Evolutionary conservation across 2,797 vertebrate genomes (phyloP), one percentile per base, ranked within the genome.

Genomic region (Manis pentadactyla): DNA sequence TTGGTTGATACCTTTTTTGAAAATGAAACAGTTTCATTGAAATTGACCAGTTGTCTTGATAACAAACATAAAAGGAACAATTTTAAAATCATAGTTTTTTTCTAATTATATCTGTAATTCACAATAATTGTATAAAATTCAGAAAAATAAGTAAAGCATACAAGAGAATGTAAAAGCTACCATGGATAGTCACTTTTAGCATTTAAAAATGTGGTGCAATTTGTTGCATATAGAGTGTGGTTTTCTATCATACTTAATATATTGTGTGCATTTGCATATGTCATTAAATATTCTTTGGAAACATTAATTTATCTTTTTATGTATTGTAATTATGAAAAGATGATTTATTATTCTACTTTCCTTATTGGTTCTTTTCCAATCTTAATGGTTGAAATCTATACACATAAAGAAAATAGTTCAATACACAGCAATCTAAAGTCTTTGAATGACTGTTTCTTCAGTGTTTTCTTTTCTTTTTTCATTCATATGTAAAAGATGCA

Each of bases 231-330:
- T 31, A 42, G 23, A 82, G 6, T 31, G 0, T 49, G 15, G 8
- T 77, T 74, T 59, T 90, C 39, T 71, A 17, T 87, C 61, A 66
- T 81, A 51, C 51, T 75, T 75, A 90, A 23, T 87, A 84, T 46
- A 79, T 51, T 42, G 4, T 68, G 5, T 69, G n/a, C 2, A 66
- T 81, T 90, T 78, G 34, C 2, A 7, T 78, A 69, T 81, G 27
- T 29, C 12, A 83, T 81, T 92, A 87, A 59, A 39, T 93, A 78
- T 37, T 68, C 12, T 88, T 57, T 84, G 66, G 87, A 78, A 95
- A 77, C 6, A n/a, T 5, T 57, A 61, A 73, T 31, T 53, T 61
- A 4, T 66, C 17, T 74, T 96, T 83, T 84, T 73, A 85, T 78
- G 9, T 83, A 29, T 4, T 42, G 10, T 89, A 74, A 77, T 74